Conservation (phyloP, 2,113 vertebrate genomes). For the Notothenia coriiceps region DNA sequence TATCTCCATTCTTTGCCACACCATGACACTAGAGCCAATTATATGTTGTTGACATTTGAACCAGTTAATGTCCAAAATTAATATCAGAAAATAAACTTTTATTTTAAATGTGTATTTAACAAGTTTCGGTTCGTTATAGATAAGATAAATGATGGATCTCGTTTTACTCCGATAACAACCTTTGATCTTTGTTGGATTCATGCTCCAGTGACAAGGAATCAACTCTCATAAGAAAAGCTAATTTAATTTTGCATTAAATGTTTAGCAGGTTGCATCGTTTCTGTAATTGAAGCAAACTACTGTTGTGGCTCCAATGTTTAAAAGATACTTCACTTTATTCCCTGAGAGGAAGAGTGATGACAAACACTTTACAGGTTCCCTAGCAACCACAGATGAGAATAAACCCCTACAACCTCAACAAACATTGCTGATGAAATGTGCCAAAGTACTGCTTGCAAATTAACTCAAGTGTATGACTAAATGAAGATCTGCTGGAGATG, state of each 20-base stretch:
- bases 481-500: not conserved
- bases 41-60: not conserved
- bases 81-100: not conserved
- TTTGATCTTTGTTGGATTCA: too few relatives aligned
- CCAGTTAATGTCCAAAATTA: not conserved
- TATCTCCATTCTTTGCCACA: not conserved
- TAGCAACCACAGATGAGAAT: conserved; percentile 75
- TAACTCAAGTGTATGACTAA: not conserved
- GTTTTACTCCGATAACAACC: too few relatives aligned
- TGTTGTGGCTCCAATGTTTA: not conserved
- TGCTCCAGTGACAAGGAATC: too few relatives aligned
- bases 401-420: conserved; percentile 37
- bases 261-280: too few relatives aligned
- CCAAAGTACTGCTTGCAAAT: conserved; percentile 15
- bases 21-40: not conserved
- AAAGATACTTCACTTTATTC: conserved; percentile 37
- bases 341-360: conserved; percentile 33
- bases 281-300: not conserved
- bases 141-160: too few relatives aligned
- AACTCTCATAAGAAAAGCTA: too few relatives aligned
- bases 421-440: conserved; percentile 8
- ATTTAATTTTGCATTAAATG: too few relatives aligned
- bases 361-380: conserved; percentile 62
- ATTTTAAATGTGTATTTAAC: too few relatives aligned
- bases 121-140: too few relatives aligned